phyloP scores from a whole-genome alignment of 1,140 invertebrate genomes.

The Orchestia grillus region DNA sequence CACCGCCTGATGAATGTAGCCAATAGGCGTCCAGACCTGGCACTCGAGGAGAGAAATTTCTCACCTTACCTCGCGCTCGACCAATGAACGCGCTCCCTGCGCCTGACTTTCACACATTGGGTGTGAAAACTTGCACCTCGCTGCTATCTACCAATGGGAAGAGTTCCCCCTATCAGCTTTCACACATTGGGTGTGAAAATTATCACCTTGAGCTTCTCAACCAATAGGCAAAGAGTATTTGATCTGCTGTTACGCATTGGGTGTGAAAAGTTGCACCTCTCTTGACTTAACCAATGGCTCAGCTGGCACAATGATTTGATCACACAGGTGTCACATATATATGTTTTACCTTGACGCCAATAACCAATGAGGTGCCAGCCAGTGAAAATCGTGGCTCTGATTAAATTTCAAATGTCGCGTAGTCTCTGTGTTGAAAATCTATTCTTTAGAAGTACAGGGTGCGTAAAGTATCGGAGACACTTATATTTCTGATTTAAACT shows the following conservation, averaged over 20 bases:
- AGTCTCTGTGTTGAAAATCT: too few relatives aligned
- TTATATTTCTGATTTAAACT: too few relatives aligned
- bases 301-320: not conserved
- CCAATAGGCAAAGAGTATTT: not conserved
- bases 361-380: not conserved
- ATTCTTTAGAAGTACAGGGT: too few relatives aligned
- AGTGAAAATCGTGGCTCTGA: too few relatives aligned
- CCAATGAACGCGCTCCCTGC: not conserved
- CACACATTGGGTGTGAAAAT: slow-evolving; percentile 46
- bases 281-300: not conserved
- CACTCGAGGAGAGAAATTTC: slow-evolving; percentile 55
- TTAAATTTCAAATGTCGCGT: too few relatives aligned
- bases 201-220: not conserved
- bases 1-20: slow-evolving; percentile 28
- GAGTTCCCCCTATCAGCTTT: not conserved
- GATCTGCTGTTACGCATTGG: not conserved
- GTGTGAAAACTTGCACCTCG: slow-evolving; percentile 51
- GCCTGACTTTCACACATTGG: slow-evolving; percentile 43
- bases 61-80: slow-evolving; percentile 3
- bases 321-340: not conserved
- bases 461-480: too few relatives aligned
- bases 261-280: not conserved
- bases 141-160: slow-evolving; percentile 13
- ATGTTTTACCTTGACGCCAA: not conserved
- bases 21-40: slow-evolving; percentile 11